These are phyloP conservation scores for Tetheella fluctuosa DNA, from an alignment of 2,888 invertebrate genomes.

Conservation along the genomic window DNA sequence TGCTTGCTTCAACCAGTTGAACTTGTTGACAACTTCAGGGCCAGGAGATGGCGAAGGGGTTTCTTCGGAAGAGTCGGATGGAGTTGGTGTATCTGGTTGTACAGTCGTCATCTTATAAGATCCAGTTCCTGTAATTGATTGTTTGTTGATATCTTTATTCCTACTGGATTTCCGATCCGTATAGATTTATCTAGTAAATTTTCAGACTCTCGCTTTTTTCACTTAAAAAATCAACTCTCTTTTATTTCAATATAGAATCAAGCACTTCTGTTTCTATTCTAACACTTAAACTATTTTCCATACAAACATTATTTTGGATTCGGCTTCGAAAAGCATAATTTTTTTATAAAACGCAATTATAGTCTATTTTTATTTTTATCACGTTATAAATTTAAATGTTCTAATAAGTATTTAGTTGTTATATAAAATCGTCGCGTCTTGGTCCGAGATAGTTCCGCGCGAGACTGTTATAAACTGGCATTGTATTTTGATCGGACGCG, in stretches of 20 bases:
- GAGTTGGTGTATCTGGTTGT: slow-evolving; percentile 46
- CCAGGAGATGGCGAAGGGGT: slow-evolving; percentile 61
- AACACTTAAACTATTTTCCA: background rate
- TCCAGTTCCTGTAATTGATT: background rate
- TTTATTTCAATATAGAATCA: background rate
- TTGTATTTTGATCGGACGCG: slow-evolving; percentile 32
- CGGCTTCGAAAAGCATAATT: background rate
- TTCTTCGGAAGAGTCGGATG: slow-evolving; percentile 53
- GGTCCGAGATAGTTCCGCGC: slow-evolving; percentile 29
- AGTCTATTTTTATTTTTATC: slow-evolving; percentile 3
- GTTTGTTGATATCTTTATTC: background rate
- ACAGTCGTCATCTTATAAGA: slow-evolving; percentile 34
- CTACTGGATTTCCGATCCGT: background rate
- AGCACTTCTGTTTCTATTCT: background rate
- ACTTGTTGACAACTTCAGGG: slow-evolving; percentile 58
- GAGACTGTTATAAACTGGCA: slow-evolving; percentile 25
- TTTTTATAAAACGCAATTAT: slow-evolving; percentile 4
- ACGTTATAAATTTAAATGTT: slow-evolving; percentile 11
- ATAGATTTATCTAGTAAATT: background rate
- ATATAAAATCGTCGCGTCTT: slow-evolving; percentile 30
- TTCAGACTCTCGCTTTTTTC: background rate
- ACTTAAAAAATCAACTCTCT: background rate
- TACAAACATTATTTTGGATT: background rate
- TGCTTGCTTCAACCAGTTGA: slow-evolving; percentile 69
- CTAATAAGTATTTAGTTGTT: slow-evolving; percentile 22